Evolutionary conservation across 2,888 invertebrate genomes (phyloP), one percentile per base, ranked within the genome.

Genomic region (Ectropis crepuscularia): DNA sequence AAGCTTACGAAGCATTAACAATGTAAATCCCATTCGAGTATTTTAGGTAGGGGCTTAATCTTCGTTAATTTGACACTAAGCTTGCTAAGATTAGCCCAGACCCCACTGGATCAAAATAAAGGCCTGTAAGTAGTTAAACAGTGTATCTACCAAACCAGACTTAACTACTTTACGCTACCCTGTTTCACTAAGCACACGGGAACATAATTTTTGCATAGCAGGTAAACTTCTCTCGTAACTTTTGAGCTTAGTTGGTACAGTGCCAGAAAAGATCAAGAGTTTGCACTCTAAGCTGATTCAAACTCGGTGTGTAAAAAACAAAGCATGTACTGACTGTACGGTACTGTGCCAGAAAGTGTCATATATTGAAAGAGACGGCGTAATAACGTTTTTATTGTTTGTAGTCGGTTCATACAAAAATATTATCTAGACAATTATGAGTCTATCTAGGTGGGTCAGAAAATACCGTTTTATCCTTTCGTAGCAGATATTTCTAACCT

Each of bases 211-310:
- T 49, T 37, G 37, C 28, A n/a, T 42, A 53, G 42, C 42, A 36
- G 41, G 42, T 53, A 28, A 53, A 42, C 16, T 42, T 36, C 5
- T 53, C 7, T 43, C 43, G 47, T 47, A 41, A 16, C 46, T 53
- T 38, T 41, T 5, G 10, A 45, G 37, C n/a, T 38, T 54, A 12
- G 28, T 42, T 63, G 59, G 63, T 63, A 8, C 41, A 54, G n/a
- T 55, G 63, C 59, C 63, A 63, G 59, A 59, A 54, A 48, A 54
- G 54, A 59, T 55, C 59, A 59, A 51, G 54, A 59, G 50, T 10
- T 50, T 28, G 43, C 54, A 59, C 59, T 59, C 63, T 46, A 55
- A 58, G 48, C 59, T 66, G 59, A 61, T 65, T 45, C 60, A 67
- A 46, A 43, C 11, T 41, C n/a, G 6, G 39, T 28, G 36, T 5